A percentile compares a stretch with the other conserved stretches of the same genome.
Conservation (phyloP, 2,113 vertebrate genomes). For the Phyllopteryx taeniolatus region DNA sequence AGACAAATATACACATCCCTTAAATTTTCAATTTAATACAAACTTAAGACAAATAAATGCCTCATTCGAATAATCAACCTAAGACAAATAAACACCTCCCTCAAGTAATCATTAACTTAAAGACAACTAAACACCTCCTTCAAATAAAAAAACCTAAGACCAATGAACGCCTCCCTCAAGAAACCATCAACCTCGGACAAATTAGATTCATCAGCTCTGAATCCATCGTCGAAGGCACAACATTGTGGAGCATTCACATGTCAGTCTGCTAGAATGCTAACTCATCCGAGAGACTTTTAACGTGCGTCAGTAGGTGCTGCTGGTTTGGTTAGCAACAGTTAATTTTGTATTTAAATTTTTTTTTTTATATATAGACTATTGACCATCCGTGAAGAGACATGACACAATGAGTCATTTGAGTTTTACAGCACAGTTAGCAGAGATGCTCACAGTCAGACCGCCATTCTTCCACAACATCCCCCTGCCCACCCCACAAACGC, state of each 20-base stretch:
- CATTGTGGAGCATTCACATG: not conserved
- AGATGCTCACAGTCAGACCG: slow-evolving; percentile 6
- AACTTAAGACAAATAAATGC: not conserved
- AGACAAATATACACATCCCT: not conserved
- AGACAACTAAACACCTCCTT: not conserved
- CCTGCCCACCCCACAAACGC: not conserved
- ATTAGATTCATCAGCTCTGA: not conserved
- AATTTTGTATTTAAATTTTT: not conserved
- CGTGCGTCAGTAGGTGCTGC: not conserved
- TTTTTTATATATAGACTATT: not conserved
- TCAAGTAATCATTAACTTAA: not conserved
- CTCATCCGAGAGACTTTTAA: not conserved
- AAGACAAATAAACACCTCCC: not conserved
- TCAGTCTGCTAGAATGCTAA: not conserved
- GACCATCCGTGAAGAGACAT: not conserved
- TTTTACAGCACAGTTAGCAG: not conserved
- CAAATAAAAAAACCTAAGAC: not conserved
- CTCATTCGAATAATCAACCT: not conserved
- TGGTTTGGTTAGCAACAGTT: not conserved
- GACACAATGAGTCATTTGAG: not conserved
- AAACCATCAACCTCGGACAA: not conserved
- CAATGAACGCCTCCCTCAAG: not conserved
- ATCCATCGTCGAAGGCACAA: not conserved
- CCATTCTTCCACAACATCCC: slow-evolving; percentile 2
- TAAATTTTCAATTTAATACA: no score